These are phyloP conservation scores for Craterocephalus amniculus DNA, from an alignment of 2,797 vertebrate species.

Conservation along the genomic window DNA sequence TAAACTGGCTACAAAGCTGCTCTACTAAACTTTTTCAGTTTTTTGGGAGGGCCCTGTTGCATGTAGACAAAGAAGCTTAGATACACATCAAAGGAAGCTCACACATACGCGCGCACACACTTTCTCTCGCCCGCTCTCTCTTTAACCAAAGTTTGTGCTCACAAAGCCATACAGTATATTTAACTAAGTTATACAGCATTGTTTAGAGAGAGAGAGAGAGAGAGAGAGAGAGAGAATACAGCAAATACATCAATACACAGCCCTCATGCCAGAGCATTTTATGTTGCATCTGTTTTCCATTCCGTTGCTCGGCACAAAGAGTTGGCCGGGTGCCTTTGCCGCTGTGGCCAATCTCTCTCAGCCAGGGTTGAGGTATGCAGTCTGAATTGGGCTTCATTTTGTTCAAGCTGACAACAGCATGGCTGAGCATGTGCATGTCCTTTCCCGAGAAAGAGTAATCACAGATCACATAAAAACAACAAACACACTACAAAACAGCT, in stretches of 20 bases:
- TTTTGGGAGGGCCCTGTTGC: conserved; percentile 10
- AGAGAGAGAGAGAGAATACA: conserved; percentile 81
- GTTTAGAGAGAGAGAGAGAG: conserved; percentile 83
- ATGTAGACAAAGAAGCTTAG: conserved; percentile 30
- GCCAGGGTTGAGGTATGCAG: conserved; percentile 73
- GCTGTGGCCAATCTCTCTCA: conserved; percentile 71
- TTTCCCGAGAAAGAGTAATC: conserved; percentile 40
- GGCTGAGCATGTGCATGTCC: conserved; percentile 58
- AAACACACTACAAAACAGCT: conserved; percentile 24
- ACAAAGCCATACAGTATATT: conserved; percentile 73
- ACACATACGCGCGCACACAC: conserved; percentile 29
- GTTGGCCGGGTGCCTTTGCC: conserved; percentile 72
- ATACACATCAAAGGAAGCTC: conserved; percentile 30
- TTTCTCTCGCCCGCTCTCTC: conserved; percentile 11
- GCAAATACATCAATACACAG: conserved; percentile 80
- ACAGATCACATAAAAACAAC: conserved; percentile 24
- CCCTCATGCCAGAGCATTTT: conserved; percentile 79
- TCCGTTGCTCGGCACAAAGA: conserved; percentile 80
- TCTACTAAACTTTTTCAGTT: conserved; percentile 28
- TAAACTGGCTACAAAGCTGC: conserved; percentile 18
- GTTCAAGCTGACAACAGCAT: conserved; percentile 55
- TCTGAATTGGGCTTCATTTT: conserved; percentile 75
- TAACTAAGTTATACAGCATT: conserved; percentile 75
- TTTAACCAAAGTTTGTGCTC: conserved; percentile 54
- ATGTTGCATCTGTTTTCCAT: conserved; percentile 84